phyloP scores from a whole-genome alignment of 2,888 invertebrate species.

The Lomographa bimaculata region DNA sequence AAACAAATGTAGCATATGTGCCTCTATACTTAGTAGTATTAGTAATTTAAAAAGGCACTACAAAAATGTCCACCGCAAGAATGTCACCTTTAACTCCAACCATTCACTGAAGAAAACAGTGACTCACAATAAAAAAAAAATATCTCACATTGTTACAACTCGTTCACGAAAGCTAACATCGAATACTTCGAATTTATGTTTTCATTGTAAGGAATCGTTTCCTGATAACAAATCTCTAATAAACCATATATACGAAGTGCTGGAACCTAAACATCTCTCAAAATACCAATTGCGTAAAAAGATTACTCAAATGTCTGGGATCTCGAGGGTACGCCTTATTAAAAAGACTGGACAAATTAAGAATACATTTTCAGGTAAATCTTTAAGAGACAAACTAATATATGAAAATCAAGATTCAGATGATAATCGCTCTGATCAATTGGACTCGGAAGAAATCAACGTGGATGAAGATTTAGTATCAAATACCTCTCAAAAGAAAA shows the following conservation, averaged over 20 bases:
- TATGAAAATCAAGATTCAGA: slow-evolving; percentile 8
- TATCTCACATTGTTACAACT: neutral
- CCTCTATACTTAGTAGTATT: slow-evolving; percentile 25
- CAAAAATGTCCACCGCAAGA: slow-evolving; percentile 26
- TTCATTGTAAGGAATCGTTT: slow-evolving; percentile 59
- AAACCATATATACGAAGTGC: slow-evolving; percentile 61
- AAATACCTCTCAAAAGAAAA: too few relatives aligned
- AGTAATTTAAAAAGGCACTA: slow-evolving; percentile 41
- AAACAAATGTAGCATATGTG: slow-evolving; percentile 42
- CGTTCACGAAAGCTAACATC: slow-evolving; percentile 5
- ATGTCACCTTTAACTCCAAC: neutral
- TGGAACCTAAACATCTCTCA: slow-evolving; percentile 41
- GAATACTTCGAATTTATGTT: slow-evolving; percentile 41
- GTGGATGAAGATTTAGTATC: too few relatives aligned
- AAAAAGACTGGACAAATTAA: neutral
- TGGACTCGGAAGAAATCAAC: too few relatives aligned
- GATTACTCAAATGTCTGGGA: too few relatives aligned
- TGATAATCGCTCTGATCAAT: too few relatives aligned
- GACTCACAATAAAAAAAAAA: neutral
- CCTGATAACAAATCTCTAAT: slow-evolving; percentile 49
- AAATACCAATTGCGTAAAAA: neutral
- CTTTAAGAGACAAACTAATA: slow-evolving; percentile 2
- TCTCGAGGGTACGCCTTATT: too few relatives aligned
- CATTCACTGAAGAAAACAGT: too few relatives aligned
- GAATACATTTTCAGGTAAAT: neutral